These are phyloP conservation scores for Drosophila athabasca DNA, from an alignment of 1,140 invertebrate genomes.

Conservation along the genomic window DNA sequence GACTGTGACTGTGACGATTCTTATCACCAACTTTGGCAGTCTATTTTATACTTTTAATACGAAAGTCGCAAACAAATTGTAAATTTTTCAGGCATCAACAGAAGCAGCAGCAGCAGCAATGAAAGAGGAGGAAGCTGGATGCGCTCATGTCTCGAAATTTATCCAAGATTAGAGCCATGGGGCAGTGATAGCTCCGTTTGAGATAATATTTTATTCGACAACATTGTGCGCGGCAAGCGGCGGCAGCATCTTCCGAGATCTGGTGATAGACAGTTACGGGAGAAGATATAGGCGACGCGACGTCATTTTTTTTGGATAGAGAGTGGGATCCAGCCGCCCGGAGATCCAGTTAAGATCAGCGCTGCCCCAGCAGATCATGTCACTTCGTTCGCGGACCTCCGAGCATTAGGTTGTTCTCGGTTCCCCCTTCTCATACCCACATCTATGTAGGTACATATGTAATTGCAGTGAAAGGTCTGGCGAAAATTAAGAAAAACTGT, in stretches of 20 bases:
- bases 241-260: slow-evolving; percentile 15
- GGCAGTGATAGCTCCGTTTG: slow-evolving; percentile 26
- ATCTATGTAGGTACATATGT: slow-evolving; percentile 8
- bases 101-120: slow-evolving; percentile 36
- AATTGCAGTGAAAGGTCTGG: slow-evolving; percentile 50
- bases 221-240: slow-evolving; percentile 27
- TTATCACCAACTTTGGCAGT: slow-evolving; percentile 39
- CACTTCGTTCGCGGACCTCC: slow-evolving; percentile 54
- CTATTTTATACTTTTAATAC: slow-evolving; percentile 50
- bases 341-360: slow-evolving; percentile 62
- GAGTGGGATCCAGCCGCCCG: neutral
- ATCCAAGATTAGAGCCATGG: slow-evolving; percentile 38
- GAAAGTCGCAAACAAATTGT: slow-evolving; percentile 50
- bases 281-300: neutral
- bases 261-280: slow-evolving; percentile 10
- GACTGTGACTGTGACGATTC: slow-evolving; percentile 6
- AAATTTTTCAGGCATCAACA: slow-evolving; percentile 51
- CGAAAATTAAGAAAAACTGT: slow-evolving; percentile 59
- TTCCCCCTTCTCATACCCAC: neutral
- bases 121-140: slow-evolving; percentile 24
- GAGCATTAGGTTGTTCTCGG: slow-evolving; percentile 54
- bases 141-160: slow-evolving; percentile 7
- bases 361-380: slow-evolving; percentile 51
- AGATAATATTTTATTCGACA: slow-evolving; percentile 52
- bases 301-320: neutral